Evolutionary conservation across 2,797 vertebrate species (phyloP).

Genomic region (Helostoma temminkii): DNA sequence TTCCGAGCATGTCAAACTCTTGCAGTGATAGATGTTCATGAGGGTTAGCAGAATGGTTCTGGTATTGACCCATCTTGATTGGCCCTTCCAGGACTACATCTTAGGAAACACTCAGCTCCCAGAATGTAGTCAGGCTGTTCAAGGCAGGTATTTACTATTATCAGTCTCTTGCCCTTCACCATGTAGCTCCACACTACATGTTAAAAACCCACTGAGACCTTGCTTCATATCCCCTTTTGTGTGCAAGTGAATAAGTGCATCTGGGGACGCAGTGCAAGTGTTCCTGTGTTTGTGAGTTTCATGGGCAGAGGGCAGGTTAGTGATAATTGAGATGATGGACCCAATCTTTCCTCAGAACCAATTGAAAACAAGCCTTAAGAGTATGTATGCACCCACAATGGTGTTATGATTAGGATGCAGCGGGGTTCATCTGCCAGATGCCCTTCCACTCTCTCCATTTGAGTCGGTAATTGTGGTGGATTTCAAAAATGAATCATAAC

Average conservation of each 20-base stretch:
- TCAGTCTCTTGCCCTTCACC: background rate
- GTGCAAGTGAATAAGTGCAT: constrained; percentile 37
- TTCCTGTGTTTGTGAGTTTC: constrained; percentile 36
- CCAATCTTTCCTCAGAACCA: constrained; percentile 13
- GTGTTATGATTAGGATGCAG: constrained; percentile 33
- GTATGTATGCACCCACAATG: constrained; percentile 9
- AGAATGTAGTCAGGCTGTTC: background rate
- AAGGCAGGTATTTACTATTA: constrained; percentile 4
- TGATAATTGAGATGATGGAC: constrained; percentile 52
- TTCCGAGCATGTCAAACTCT: background rate
- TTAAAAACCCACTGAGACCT: constrained; percentile 21
- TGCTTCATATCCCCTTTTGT: constrained; percentile 20
- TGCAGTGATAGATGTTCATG: background rate
- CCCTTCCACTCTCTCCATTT: constrained; percentile 36
- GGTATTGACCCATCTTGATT: background rate
- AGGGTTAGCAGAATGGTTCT: background rate
- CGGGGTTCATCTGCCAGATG: constrained; percentile 53
- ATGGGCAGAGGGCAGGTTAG: constrained; percentile 25
- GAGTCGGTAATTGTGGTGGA: constrained; percentile 46
- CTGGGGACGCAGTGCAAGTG: constrained; percentile 31
- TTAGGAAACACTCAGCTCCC: background rate
- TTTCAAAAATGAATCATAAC: constrained; percentile 50
- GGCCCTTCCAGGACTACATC: background rate
- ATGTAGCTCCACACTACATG: background rate
- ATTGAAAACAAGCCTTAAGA: constrained; percentile 24